Evolutionary conservation across 2,113 vertebrate species (phyloP), one percentile per base, ranked within the genome.

Genomic region (Kryptolebias marmoratus): DNA sequence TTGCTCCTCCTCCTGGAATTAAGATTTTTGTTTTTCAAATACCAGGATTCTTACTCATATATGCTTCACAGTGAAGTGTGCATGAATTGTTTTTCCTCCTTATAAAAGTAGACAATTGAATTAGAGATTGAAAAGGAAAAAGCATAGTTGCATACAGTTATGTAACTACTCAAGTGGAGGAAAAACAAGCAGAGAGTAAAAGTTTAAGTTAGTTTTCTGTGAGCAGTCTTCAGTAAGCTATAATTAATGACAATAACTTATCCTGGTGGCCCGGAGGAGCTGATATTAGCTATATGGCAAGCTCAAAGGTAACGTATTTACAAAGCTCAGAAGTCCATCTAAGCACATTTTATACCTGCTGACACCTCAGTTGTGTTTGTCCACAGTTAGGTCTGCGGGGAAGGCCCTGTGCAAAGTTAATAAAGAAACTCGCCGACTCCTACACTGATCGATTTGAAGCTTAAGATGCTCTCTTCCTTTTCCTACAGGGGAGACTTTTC

Each of bases 341-440:
- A 86, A 88, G 87, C 86, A 84, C 83, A 82, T 89, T 91, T 85
- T 83, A 65, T 75, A 86, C 86, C 83, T 90, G 90, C 89, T 91
- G 89, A 91, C 87, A 73, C 85, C 71, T 89, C 78, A 81, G 74
- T 84, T 90, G 89, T 88, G 84, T 90, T 87, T 78, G 84, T 86
- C 74, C 59, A 61, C 77, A 31, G 77, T 55, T 2, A 1, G 76
- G 58, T 86, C 84, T 82, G 47, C 42, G 11, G 90, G 87, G 88
- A 91, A 77, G 22, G 71, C 78, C 88, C 79, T 75, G 74, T 54
- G 80, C 70, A 90, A 91, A 90, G 87, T 88, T 88, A 89, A 91
- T 91, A 91, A 91, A 89, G 82, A 81, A 84, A 63, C 73, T 72
- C 59, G 62, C 74, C 68, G 57, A 81, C 80, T 86, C 81, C 63